Evolutionary conservation across 2,113 vertebrate species (phyloP), one percentile per base, ranked within the genome.

Genomic region (Myrmecophaga tridactyla): DNA sequence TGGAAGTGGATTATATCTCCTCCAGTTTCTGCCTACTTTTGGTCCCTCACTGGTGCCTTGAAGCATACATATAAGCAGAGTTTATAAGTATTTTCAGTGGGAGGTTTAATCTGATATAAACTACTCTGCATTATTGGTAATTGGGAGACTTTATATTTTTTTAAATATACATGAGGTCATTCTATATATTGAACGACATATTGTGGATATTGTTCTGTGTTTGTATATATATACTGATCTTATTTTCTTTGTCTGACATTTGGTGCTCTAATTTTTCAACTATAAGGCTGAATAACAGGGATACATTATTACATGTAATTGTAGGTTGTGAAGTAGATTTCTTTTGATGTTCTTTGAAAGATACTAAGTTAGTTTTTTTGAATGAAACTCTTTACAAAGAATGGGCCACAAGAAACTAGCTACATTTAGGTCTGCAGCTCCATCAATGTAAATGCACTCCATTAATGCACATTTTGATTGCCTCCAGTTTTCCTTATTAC

Each of bases 341-440:
- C 80, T 85, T 85, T 62, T 21, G 46, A 15, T 67, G 78, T 78
- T 83, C 7, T 51, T 60, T 70, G 27, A 86, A 81, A 92, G 21
- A 83, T n/a, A 76, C 9, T 94, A 80, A 92, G 39, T 90, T 86
- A 78, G 18, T 92, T 90, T 90, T 77, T 96, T 80, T 65, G 17
- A 92, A 60, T 36, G 14, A 3, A 65, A 43, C 11, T 75, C 82
- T 14, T 89, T 73, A 77, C 65, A 9, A 92, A 92, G 34, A 76
- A 39, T 18, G 5, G 23, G 65, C 53, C 34, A 70, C 34, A 86
- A 75, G 56, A 65, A 14, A 53, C 0, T 12, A 88, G 46, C 53
- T 83, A 56, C 46, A 69, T 69, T 43, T 93, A 58, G 12, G 36
- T 75, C 12, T 39, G 18, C 17, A 69, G 9, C 14, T 80, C 48